Conservation (phyloP, 2,797 vertebrate species). For the Coreius guichenoti region DNA sequence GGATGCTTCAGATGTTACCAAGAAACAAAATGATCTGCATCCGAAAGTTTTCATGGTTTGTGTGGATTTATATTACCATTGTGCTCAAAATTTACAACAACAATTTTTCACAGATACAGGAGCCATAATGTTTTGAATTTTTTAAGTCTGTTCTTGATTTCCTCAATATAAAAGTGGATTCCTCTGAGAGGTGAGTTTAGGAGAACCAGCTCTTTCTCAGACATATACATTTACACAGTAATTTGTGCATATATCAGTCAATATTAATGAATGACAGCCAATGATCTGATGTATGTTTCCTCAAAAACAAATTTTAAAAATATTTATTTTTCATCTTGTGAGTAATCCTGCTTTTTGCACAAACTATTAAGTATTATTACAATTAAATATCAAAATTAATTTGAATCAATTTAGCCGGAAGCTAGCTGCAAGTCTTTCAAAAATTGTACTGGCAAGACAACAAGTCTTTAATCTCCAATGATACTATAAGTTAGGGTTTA, state of each 20-base stretch:
- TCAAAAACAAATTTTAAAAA: neutral
- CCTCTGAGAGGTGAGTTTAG: constrained; percentile 71
- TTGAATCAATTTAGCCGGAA: neutral
- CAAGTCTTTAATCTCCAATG: neutral
- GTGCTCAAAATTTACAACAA: constrained; percentile 76
- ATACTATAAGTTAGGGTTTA: neutral
- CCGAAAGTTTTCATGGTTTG: constrained; percentile 77
- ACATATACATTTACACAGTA: neutral
- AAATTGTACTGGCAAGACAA: neutral
- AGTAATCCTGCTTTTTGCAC: neutral
- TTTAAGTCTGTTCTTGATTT: constrained; percentile 70
- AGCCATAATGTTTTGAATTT: constrained; percentile 70
- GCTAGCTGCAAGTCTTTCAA: neutral
- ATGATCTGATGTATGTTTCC: neutral
- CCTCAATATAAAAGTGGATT: constrained; percentile 75
- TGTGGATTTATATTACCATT: constrained; percentile 75
- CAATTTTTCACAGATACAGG: constrained; percentile 74
- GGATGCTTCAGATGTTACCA: constrained; percentile 62
- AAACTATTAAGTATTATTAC: neutral
- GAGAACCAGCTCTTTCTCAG: constrained; percentile 63
- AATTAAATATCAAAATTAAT: neutral
- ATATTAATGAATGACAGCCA: neutral
- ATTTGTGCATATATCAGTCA: neutral
- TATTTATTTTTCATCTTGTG: neutral
- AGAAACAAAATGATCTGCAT: constrained; percentile 78